Evolutionary conservation across 2,113 vertebrate genomes (phyloP), one percentile per base, ranked within the genome.

Genomic region (Perca fluviatilis): DNA sequence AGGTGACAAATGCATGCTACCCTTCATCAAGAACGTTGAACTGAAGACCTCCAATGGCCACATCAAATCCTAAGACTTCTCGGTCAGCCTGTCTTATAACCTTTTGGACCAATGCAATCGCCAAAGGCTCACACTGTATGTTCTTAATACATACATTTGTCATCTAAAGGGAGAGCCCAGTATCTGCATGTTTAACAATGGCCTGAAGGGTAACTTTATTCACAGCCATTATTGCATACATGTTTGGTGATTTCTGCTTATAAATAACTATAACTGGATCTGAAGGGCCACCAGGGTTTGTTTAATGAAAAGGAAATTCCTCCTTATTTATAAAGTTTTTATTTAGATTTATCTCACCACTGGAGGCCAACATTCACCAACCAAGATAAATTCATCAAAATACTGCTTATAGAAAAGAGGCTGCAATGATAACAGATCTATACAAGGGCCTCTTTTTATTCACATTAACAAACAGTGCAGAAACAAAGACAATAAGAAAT

Each of bases 391-490:
- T 40, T 19, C 0, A 51, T 65, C 15, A 6, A 53, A 43, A 68
- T 8, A 15, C 0, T 25, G 36, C 23, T 36, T 0, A 16, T 0
- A 46, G 9, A 68, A 71, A 62, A 65, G 47, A 74, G 40, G 60
- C 36, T 40, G 36, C 66, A 43, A 27, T 10, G 5, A 79, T 15
- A 74, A 27, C 67, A 49, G 53, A 81, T 83, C 75, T 93, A 93
- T 90, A 95, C 88, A 95, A 95, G 93, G 92, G 94, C 90, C 62
- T 93, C 76, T 93, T 87, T 95, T 96, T 94, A 95, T 95, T 96
- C 93, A 95, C 91, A 93, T 85, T 72, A 86, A 90, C 82, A 89
- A 89, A 94, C 87, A 83, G 82, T 91, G 93, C 80, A 16, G 82
- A 88, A 92, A 94, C 77, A 82, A 93, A 91, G 86, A 94, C 86